A percentile compares a stretch with the other conserved stretches of the same genome.
Evolutionary conservation across 2,113 vertebrate genomes (phyloP).

Genomic region (Malurus melanocephalus): DNA sequence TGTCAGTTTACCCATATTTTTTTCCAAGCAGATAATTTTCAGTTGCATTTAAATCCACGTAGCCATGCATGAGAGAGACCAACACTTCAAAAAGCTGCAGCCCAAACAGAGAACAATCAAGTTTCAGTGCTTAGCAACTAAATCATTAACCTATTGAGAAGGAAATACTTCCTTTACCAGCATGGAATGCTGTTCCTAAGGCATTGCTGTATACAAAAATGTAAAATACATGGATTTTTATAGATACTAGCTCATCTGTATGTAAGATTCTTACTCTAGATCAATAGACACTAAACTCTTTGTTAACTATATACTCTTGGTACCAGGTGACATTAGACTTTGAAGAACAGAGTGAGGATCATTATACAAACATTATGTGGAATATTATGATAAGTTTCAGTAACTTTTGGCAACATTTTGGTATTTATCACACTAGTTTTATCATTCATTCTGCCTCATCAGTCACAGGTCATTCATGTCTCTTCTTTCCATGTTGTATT

Average conservation of each 20-base stretch:
- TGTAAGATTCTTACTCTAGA: background rate
- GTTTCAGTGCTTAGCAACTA: slow-evolving; percentile 33
- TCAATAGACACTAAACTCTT: background rate
- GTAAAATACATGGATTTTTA: background rate
- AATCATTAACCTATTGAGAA: slow-evolving; percentile 43
- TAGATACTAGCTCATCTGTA: background rate
- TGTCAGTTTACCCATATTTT: background rate
- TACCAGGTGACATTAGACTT: background rate
- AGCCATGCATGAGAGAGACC: background rate
- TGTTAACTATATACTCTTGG: background rate
- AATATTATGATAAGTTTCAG: background rate
- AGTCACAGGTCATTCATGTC: background rate
- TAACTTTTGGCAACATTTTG: background rate
- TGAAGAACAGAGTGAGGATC: background rate
- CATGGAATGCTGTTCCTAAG: background rate
- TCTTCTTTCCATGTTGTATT: background rate
- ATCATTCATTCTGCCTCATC: background rate
- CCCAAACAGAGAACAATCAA: slow-evolving; percentile 2
- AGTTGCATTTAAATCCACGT: background rate
- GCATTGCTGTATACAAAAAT: background rate
- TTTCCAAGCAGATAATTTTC: background rate
- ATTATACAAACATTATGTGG: background rate
- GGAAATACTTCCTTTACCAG: slow-evolving; percentile 10
- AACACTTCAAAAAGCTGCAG: background rate
- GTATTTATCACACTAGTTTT: background rate